Conservation (phyloP, 2,113 vertebrate species). For the Bucco capensis region DNA sequence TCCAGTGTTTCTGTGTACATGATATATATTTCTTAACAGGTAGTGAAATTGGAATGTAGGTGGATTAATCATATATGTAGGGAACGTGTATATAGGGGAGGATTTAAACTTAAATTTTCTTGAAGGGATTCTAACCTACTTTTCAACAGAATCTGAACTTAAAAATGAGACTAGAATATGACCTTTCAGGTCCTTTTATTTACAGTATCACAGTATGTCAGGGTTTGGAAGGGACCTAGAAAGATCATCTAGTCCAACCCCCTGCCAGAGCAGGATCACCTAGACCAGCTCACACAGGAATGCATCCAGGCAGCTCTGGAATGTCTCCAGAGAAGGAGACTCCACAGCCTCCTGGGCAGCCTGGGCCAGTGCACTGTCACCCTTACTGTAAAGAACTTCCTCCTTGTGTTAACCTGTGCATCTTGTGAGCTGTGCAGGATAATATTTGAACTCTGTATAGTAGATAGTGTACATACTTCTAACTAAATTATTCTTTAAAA, state of each 20-base stretch:
- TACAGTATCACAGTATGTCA: too few relatives aligned
- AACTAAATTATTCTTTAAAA: background rate
- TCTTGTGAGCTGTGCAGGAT: background rate
- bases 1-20: background rate
- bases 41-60: background rate
- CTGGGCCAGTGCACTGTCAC: too few relatives aligned
- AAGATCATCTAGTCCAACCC: too few relatives aligned
- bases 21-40: background rate
- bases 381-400: too few relatives aligned
- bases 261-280: too few relatives aligned
- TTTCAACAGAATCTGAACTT: background rate
- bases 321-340: too few relatives aligned
- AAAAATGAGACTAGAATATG: background rate
- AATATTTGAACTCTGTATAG: background rate
- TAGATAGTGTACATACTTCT: background rate
- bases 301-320: too few relatives aligned
- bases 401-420: too few relatives aligned
- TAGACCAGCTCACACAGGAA: too few relatives aligned
- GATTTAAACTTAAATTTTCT: background rate
- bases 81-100: background rate
- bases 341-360: too few relatives aligned
- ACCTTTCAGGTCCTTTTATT: background rate
- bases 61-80: background rate
- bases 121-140: background rate
- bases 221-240: too few relatives aligned